Evolutionary conservation across 2,888 invertebrate species (phyloP), one percentile per base, ranked within the genome.

Genomic region (Luperina testacea): DNA sequence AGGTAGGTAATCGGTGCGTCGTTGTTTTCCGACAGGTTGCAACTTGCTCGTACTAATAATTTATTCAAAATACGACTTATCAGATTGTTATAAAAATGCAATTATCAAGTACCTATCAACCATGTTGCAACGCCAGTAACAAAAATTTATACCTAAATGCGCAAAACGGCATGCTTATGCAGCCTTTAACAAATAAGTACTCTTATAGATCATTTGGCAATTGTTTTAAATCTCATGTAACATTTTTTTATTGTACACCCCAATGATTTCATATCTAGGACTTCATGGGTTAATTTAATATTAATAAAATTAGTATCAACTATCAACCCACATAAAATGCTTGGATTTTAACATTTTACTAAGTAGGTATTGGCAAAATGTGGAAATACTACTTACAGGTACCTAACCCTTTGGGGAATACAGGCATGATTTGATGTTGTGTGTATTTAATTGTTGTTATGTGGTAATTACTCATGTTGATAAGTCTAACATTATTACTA

Each of bases 1-100:
- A 24, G 7, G 2, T 17, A 24, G 7, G 2, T 17, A 27, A 27
- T 3, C n/a, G 8, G 1, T 32, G 20, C 38, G 27, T 64, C 27
- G 6, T 17, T 82, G 13, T 51, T 17, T 57, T 57, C 15, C 17
- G 15, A 48, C 83, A 82, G 24, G 69, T 69, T 73, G 15, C 69
- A 67, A 73, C 69, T 74, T 90, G 90, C 17, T 53, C 17, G 3
- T 48, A 24, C 11, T 32, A 0, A 20, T 42, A 20, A n/a, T 32
- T 15, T 20, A 53, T 32, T 27, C 9, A 13, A 51, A 59, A 80
- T 53, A n/a, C 27, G 15, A 20, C 20, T 0, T 63, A 32, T 0
- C 20, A 32, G 20, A 9, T 48, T 42, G 20, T 45, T 9, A 15
- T 11, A 15, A 15, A 42, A 48, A 64, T 45, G 3, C 7, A 42